Percentiles rank a stretch among this genome's conserved stretches.
Evolutionary conservation across 2,888 invertebrate species (phyloP).

Genomic region (Archips xylosteana): DNA sequence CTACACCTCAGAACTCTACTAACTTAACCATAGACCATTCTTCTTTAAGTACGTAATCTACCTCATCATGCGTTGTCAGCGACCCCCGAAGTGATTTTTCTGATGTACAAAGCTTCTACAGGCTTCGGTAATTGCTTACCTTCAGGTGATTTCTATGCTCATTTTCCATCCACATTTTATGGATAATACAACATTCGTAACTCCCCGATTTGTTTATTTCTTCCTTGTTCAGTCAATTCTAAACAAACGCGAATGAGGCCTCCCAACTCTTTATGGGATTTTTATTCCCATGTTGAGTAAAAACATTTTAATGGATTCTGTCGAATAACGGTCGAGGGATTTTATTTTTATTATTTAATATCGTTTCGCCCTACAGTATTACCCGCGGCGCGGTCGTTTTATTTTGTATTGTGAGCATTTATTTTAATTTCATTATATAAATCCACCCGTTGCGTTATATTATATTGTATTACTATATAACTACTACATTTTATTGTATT

Average conservation of each 20-base stretch:
- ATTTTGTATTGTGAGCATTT: not conserved
- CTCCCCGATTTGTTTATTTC: not conserved
- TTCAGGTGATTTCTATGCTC: not conserved
- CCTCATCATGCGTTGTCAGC: too few species aligned
- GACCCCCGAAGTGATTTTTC: not conserved
- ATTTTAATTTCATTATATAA: too few species aligned
- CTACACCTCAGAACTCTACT: too few species aligned
- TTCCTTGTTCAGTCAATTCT: not conserved
- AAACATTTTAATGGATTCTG: constrained; percentile 8
- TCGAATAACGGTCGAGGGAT: not conserved
- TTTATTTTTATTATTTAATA: not conserved
- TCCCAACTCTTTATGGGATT: constrained; percentile 7
- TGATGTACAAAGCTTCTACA: not conserved
- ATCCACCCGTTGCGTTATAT: too few species aligned
- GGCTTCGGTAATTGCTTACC: not conserved
- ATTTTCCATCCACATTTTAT: not conserved
- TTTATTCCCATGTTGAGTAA: constrained; percentile 10
- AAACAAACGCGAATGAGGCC: constrained; percentile 3
- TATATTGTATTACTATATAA: too few species aligned
- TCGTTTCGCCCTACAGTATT: not conserved
- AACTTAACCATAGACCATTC: too few species aligned
- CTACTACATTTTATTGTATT: too few species aligned
- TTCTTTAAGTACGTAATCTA: too few species aligned
- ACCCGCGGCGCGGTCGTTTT: not conserved
- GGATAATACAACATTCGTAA: not conserved